Evolutionary conservation across 2,888 invertebrate species (phyloP).

Genomic region (Petrolisthes cinctipes): DNA sequence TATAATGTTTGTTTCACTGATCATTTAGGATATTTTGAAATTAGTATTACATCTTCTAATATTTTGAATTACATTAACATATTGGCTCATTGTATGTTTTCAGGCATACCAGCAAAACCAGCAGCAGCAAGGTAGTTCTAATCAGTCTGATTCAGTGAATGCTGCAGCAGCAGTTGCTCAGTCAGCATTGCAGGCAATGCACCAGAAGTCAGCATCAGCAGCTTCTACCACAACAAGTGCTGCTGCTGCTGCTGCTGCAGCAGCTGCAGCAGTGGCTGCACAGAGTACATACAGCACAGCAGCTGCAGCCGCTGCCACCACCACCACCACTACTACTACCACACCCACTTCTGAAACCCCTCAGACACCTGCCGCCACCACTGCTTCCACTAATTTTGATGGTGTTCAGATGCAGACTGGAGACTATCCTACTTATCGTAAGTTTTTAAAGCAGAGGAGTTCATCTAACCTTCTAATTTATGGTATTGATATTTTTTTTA

Average conservation of each 20-base stretch:
- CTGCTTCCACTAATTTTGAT: conserved; percentile 41
- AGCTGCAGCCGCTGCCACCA: conserved; percentile 22
- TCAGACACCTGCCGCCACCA: conserved; percentile 21
- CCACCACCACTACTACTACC: conserved; percentile 31
- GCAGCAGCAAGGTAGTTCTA: conserved; percentile 69
- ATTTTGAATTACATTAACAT: neutral
- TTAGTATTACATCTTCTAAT: neutral
- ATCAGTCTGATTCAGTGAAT: conserved; percentile 78
- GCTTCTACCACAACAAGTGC: conserved; percentile 39
- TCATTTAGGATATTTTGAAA: neutral
- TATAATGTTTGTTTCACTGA: neutral
- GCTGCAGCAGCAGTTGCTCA: conserved; percentile 91
- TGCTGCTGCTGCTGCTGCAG: conserved; percentile 41
- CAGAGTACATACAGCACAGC: neutral
- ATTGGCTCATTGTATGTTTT: neutral
- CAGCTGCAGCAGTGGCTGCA: conserved; percentile 41
- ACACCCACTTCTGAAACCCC: conserved; percentile 39
- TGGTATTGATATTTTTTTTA: no score
- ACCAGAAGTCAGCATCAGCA: conserved; percentile 67
- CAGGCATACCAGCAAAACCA: conserved; percentile 61
- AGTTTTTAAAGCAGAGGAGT: conserved; percentile 18
- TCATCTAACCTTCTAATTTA: no score
- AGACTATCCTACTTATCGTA: conserved; percentile 63
- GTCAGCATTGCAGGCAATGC: conserved; percentile 82
- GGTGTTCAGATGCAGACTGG: conserved; percentile 46